phyloP scores from a whole-genome alignment of 2,888 invertebrate species.

The Glomeris marginata region DNA sequence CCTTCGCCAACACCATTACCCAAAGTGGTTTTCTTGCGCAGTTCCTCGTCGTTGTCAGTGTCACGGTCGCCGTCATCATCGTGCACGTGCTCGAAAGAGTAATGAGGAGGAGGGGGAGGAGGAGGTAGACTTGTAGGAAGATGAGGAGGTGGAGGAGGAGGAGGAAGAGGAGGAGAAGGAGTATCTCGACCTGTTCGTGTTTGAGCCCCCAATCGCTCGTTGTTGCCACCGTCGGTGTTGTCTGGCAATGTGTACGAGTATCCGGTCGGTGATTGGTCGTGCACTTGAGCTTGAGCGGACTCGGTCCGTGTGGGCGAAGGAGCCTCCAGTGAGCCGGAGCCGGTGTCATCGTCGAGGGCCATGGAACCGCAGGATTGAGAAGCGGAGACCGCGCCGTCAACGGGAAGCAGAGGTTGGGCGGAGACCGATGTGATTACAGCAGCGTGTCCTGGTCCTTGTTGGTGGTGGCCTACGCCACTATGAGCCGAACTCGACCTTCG shows the following conservation, averaged over 20 bases:
- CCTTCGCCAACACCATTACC: too few species aligned
- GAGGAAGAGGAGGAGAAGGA: too few species aligned
- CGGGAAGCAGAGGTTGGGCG: constrained; percentile 20
- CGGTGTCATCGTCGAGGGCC: neutral
- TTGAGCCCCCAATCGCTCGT: too few species aligned
- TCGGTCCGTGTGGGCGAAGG: constrained; percentile 1
- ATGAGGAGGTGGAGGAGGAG: neutral
- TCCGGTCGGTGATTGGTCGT: neutral
- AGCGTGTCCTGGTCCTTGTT: constrained; percentile 16
- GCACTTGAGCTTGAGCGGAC: constrained; percentile 1
- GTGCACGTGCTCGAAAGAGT: neutral
- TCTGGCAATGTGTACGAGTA: neutral
- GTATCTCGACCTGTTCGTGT: too few species aligned
- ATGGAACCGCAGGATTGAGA: constrained; percentile 15
- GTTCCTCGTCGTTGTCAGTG: too few species aligned
- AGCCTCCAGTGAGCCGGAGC: neutral
- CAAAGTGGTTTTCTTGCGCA: too few species aligned
- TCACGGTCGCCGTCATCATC: too few species aligned
- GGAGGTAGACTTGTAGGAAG: constrained; percentile 12
- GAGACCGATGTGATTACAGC: constrained; percentile 19
- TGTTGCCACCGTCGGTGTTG: neutral
- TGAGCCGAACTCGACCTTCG: constrained; percentile 20
- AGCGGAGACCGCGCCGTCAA: too few species aligned
- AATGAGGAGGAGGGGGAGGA: constrained; percentile 11
- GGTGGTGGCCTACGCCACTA: constrained; percentile 15